Evolutionary conservation across 2,888 invertebrate species (phyloP).

Genomic region (Idaea straminata): DNA sequence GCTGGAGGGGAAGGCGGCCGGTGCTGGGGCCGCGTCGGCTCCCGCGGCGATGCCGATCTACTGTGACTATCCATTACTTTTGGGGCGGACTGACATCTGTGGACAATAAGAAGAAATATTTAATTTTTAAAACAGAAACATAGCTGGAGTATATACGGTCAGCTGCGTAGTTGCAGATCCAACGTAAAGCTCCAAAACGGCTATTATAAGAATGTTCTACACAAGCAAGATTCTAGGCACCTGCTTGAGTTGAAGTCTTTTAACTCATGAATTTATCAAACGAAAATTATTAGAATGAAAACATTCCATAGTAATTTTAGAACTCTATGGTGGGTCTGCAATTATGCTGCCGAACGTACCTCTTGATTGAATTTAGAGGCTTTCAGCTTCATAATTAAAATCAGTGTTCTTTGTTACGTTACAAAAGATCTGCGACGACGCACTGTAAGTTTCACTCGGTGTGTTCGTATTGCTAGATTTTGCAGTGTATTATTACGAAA

Average conservation of each 20-base stretch:
- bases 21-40: conserved; percentile 71
- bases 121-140: background rate
- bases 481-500: conserved; percentile 1
- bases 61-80: conserved; percentile 76
- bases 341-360: too few relatives aligned
- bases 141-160: background rate
- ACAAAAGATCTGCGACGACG: background rate
- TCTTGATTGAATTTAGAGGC: too few relatives aligned
- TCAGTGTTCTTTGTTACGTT: background rate
- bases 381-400: background rate
- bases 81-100: conserved; percentile 77
- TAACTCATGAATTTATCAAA: too few relatives aligned
- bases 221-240: too few relatives aligned
- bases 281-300: too few relatives aligned
- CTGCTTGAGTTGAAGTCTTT: too few relatives aligned
- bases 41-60: conserved; percentile 76
- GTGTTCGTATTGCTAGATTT: background rate
- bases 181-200: too few relatives aligned
- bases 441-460: background rate
- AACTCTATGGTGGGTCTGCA: too few relatives aligned
- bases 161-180: too few relatives aligned
- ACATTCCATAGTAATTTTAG: too few relatives aligned
- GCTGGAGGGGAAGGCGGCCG: conserved; percentile 67
- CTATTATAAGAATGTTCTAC: too few relatives aligned
- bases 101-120: conserved; percentile 26